phyloP scores from a whole-genome alignment of 1,140 invertebrate genomes.

The Eubasilissa regina region DNA sequence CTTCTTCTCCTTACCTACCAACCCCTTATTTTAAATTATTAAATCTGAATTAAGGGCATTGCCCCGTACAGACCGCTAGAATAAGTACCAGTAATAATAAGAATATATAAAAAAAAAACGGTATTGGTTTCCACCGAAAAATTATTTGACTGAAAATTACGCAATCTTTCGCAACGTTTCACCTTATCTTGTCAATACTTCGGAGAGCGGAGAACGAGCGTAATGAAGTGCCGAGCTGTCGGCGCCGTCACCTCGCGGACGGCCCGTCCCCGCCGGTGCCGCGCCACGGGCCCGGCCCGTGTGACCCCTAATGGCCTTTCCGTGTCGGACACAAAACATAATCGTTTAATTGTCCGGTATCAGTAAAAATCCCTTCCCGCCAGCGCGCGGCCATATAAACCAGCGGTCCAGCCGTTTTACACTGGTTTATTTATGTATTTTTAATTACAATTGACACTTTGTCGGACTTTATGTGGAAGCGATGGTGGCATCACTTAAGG shows the following conservation, averaged over 20 bases:
- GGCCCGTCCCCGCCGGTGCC: background rate
- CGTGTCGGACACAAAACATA: constrained; percentile 47
- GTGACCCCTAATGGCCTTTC: constrained; percentile 48
- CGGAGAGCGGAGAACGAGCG: background rate
- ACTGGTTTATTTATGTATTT: constrained; percentile 43
- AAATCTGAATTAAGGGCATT: too few relatives aligned
- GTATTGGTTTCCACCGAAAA: too few relatives aligned
- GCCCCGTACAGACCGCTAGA: too few relatives aligned
- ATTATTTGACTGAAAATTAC: too few relatives aligned
- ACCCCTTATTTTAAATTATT: too few relatives aligned
- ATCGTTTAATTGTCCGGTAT: constrained; percentile 53
- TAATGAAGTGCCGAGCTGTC: constrained; percentile 2
- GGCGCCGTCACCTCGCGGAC: constrained; percentile 8
- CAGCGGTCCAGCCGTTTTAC: background rate
- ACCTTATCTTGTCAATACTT: too few relatives aligned
- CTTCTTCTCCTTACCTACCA: too few relatives aligned
- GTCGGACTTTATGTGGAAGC: constrained; percentile 41
- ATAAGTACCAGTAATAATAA: too few relatives aligned
- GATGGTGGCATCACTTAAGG: constrained; percentile 8
- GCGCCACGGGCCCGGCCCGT: background rate
- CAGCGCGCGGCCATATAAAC: constrained; percentile 13
- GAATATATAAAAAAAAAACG: too few relatives aligned
- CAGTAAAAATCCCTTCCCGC: constrained; percentile 25
- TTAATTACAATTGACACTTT: constrained; percentile 47
- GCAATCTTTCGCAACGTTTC: too few relatives aligned